A percentile compares a stretch with the other conserved stretches of the same genome.
Conservation (phyloP, 2,797 vertebrate species). For the Tokudaia muenninki region DNA sequence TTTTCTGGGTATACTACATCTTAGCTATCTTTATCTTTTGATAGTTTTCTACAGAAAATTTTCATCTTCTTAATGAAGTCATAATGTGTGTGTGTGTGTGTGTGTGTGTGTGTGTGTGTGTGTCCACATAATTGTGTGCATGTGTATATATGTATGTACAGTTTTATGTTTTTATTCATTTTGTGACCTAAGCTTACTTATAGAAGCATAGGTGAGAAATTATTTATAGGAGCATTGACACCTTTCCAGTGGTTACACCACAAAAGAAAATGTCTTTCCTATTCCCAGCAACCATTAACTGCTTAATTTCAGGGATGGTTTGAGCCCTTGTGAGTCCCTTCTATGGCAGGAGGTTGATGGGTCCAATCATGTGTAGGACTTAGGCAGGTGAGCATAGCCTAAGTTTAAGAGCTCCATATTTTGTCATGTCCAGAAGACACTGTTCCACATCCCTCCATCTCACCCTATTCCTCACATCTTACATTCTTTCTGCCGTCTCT, state of each 20-base stretch:
- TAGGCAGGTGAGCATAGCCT: background rate
- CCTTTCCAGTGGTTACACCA: background rate
- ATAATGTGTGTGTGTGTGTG: background rate
- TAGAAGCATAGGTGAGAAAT: background rate
- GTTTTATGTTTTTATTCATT: background rate
- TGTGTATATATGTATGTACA: background rate
- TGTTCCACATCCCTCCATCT: background rate
- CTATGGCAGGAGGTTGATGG: background rate
- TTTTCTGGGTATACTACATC: background rate
- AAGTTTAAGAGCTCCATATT: background rate
- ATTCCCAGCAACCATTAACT: background rate
- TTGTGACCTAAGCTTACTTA: background rate
- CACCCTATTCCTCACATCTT: background rate
- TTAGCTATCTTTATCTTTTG: constrained; percentile 3
- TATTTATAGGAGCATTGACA: background rate
- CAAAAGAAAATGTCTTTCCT: background rate
- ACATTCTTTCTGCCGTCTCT: background rate
- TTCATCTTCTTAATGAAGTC: constrained; percentile 36
- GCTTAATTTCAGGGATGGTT: background rate
- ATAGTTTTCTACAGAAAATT: constrained; percentile 17
- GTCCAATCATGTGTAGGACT: background rate
- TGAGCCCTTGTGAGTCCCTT: background rate
- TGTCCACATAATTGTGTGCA: background rate
- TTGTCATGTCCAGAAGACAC: background rate
- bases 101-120: background rate